Percentiles rank a stretch among this genome's conserved stretches.
Conservation (phyloP, 2,888 invertebrate genomes). For the Scaeva pyrastri region DNA sequence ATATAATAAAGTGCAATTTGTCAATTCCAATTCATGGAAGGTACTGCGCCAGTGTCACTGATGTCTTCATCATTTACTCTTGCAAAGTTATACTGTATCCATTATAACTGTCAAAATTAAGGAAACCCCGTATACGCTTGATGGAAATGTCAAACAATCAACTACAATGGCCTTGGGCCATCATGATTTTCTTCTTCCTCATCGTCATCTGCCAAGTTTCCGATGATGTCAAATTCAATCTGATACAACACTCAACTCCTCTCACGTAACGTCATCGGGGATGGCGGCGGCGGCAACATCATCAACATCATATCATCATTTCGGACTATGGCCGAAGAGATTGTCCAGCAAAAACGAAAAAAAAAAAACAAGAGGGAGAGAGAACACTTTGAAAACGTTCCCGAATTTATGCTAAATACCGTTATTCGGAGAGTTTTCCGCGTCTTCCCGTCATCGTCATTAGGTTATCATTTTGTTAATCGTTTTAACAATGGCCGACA, state of each 20-base stretch:
- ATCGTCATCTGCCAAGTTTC: conserved; percentile 31
- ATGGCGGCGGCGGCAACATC: neutral
- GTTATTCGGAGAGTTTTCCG: conserved; percentile 62
- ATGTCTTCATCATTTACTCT: no score
- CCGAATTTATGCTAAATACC: conserved; percentile 62
- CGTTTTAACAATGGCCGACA: conserved; percentile 1
- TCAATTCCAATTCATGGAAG: no score
- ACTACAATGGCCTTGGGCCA: neutral
- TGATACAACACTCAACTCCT: conserved; percentile 50
- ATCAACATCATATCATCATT: neutral
- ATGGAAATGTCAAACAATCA: conserved; percentile 7
- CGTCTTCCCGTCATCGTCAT: conserved; percentile 14
- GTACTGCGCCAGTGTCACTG: no score
- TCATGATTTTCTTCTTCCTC: conserved; percentile 52
- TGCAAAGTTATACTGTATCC: neutral
- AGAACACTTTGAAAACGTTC: conserved; percentile 14
- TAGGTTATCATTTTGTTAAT: conserved; percentile 49
- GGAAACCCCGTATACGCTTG: neutral
- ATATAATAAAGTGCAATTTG: no score
- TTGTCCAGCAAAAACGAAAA: neutral
- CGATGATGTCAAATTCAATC: conserved; percentile 44
- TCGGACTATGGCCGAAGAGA: neutral
- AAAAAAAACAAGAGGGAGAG: neutral
- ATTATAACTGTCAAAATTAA: neutral
- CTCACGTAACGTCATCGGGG: conserved; percentile 30